phyloP scores from a whole-genome alignment of 2,888 invertebrate species.

The Pocota personata region DNA sequence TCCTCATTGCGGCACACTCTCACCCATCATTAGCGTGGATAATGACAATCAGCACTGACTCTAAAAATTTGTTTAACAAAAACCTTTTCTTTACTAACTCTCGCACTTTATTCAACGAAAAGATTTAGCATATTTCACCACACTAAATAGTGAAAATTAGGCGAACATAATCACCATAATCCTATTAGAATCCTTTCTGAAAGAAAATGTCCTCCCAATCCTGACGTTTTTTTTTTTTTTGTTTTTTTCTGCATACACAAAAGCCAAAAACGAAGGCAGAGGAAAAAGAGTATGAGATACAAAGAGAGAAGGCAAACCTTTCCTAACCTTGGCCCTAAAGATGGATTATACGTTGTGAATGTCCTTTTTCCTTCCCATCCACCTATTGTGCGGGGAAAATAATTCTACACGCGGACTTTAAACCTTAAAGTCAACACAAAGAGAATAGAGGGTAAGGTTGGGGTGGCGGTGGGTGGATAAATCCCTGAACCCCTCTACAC shows the following conservation, averaged over 20 bases:
- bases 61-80: neutral
- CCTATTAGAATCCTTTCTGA: conserved; percentile 47
- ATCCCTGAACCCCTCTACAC: conserved; percentile 16
- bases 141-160: conserved; percentile 62
- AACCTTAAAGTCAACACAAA: conserved; percentile 29
- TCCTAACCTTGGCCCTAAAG: conserved; percentile 38
- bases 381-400: conserved; percentile 12
- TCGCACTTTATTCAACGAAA: conserved; percentile 13
- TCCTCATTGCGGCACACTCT: neutral
- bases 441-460: neutral
- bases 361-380: conserved; percentile 19
- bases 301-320: neutral
- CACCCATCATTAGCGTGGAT: conserved; percentile 17
- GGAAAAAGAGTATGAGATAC: neutral
- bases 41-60: neutral
- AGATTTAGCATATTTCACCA: conserved; percentile 46
- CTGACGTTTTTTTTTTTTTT: neutral
- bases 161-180: conserved; percentile 56
- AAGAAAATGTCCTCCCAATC: conserved; percentile 25
- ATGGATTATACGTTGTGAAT: conserved; percentile 41
- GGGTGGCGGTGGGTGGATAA: neutral
- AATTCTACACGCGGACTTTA: conserved; percentile 20
- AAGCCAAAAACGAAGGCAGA: neutral
- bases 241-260: neutral
- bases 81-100: neutral